Base-by-base conservation (phyloP, 2,797 vertebrate species). In the Lagodon rhomboides region DNA sequence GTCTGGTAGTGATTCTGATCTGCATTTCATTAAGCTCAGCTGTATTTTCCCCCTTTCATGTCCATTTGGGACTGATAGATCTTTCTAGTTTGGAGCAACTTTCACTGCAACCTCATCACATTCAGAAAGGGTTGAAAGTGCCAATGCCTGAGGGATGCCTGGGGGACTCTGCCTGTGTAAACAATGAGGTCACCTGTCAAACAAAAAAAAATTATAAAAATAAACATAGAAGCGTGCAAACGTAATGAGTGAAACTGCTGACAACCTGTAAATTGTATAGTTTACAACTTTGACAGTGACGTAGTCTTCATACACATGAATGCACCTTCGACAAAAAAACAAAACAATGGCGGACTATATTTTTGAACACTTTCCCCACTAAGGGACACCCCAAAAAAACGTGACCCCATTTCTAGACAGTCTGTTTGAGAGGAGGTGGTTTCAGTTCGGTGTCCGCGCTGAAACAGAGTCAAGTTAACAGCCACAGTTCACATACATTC, bases 181-280 rank as follows among this genome's bases (percentile, higher is more conserved):
- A 86, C 84, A 86, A 16, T 34, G 12, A 67, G 59, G 18, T 77
- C 58, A 81, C 61, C 82, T 85, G 83, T 75, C 82, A 81, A 55
- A 41, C 56, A 4, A 22, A 78, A 25, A n/a, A 27, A 9, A 27
- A 41, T n/a, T n/a, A n/a, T n/a, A 41, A 41, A 41, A 41, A 8
- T 2, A 41, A 46, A 46, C 44, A 46, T 46, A 3, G 4, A 5
- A 13, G 13, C 13, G 15, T 46, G 44, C 44, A 46, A 16, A 16
- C 44, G 44, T n/a, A 38, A 23, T 12, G 27, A 58, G 41, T 50
- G 38, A n/a, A 12, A 23, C 30, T 27, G 25, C 1, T 0, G 5
- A 25, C 41, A 54, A 11, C 41, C 46, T 5, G 17, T 27, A 7
- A 46, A 34, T 5, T 7, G 0, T 11, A 1, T 9, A 38, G 34